A percentile compares a stretch with the other conserved stretches of the same genome.
phyloP scores from a whole-genome alignment of 2,888 invertebrate species.

The Cryptus viduatorius region DNA sequence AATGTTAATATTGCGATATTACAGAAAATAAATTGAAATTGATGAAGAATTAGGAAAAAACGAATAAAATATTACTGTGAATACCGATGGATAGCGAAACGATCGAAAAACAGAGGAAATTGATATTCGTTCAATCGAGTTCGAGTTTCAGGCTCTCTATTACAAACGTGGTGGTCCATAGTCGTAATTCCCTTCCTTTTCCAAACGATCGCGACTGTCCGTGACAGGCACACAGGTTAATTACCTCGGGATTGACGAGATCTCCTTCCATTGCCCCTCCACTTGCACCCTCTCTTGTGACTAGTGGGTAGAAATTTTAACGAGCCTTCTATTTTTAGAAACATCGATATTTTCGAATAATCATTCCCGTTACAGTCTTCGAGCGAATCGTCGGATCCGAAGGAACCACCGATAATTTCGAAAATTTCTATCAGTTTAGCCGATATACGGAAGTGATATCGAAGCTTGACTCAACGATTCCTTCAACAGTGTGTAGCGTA shows the following conservation, averaged over 20 bases:
- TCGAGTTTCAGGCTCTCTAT: slow-evolving; percentile 4
- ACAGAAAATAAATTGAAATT: too few species aligned
- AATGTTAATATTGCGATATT: background rate
- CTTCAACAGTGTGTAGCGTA: background rate
- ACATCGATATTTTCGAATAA: background rate
- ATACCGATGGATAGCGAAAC: background rate
- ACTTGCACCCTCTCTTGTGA: background rate
- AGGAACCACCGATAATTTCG: slow-evolving; percentile 16
- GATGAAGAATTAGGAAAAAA: too few species aligned
- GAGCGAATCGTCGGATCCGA: background rate
- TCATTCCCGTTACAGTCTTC: background rate
- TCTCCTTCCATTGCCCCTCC: slow-evolving; percentile 9
- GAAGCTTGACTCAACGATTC: slow-evolving; percentile 10
- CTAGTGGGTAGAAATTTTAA: slow-evolving; percentile 44
- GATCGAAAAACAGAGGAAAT: background rate
- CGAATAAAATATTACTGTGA: background rate
- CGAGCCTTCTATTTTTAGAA: slow-evolving; percentile 53
- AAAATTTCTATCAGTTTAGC: slow-evolving; percentile 15
- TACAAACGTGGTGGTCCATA: background rate
- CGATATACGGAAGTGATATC: slow-evolving; percentile 23
- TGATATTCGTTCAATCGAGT: slow-evolving; percentile 26
- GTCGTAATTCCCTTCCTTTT: background rate
- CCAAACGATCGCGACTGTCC: slow-evolving; percentile 18
- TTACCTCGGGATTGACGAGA: slow-evolving; percentile 25
- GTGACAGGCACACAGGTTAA: slow-evolving; percentile 31